Evolutionary conservation across 2,113 vertebrate genomes (phyloP).

Genomic region (Mellivora capensis): DNA sequence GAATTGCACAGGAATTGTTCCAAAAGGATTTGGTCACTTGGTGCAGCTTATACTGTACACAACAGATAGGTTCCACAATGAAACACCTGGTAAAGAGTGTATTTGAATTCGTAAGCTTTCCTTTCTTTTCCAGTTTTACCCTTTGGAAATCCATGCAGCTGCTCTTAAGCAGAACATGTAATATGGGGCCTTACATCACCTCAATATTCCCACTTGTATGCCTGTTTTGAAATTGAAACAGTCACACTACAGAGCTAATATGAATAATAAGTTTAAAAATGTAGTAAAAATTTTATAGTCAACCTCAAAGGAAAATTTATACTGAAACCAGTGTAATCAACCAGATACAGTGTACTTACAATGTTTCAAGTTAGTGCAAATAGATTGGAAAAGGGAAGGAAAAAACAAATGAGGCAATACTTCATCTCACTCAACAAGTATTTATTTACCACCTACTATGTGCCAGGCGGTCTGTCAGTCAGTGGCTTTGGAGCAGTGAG

Average conservation of each 20-base stretch:
- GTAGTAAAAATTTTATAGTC: background rate
- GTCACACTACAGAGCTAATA: background rate
- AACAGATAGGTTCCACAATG: background rate
- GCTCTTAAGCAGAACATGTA: background rate
- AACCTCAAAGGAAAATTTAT: background rate
- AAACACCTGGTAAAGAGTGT: slow-evolving; percentile 46
- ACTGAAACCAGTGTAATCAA: background rate
- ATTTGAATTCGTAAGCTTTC: slow-evolving; percentile 52
- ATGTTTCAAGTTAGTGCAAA: background rate
- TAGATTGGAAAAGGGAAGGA: background rate
- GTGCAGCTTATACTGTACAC: background rate
- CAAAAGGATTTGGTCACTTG: slow-evolving; percentile 37
- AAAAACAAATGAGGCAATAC: background rate
- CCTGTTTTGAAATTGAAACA: background rate
- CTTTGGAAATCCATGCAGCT: slow-evolving; percentile 9
- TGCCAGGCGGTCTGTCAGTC: background rate
- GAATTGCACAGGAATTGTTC: slow-evolving; percentile 40
- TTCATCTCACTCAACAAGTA: background rate
- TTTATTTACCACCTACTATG: background rate
- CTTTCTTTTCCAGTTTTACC: background rate
- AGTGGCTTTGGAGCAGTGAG: background rate
- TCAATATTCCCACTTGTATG: background rate
- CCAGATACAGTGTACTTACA: background rate
- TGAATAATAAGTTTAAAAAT: background rate
- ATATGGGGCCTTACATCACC: background rate